Percentiles rank a stretch among this genome's conserved stretches.
These are phyloP conservation scores for Piprites chloris DNA, from an alignment of 2,113 vertebrate species.

Conservation along the genomic window DNA sequence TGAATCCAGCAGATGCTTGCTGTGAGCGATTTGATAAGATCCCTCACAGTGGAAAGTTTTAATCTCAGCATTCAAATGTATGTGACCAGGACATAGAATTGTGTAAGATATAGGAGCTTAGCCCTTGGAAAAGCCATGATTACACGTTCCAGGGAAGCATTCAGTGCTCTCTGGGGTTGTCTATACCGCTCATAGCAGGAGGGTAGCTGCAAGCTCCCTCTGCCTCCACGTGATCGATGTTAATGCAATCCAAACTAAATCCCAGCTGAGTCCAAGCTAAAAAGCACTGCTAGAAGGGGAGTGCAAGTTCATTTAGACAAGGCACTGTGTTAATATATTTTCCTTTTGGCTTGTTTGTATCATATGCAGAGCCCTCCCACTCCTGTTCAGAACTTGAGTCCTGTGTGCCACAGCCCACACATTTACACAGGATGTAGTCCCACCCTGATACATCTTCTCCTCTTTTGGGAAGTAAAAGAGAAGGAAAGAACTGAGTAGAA, in stretches of 20 bases:
- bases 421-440: background rate
- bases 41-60: background rate
- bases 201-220: background rate
- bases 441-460: background rate
- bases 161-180: background rate
- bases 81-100: background rate
- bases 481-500: background rate
- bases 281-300: background rate
- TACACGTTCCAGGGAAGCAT: background rate
- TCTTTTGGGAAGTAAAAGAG: background rate
- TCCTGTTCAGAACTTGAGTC: background rate
- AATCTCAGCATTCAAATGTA: background rate
- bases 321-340: rapidly evolving
- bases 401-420: background rate
- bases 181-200: background rate
- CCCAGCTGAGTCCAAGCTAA: background rate
- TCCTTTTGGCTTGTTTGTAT: background rate
- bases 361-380: background rate
- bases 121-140: background rate
- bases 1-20: background rate
- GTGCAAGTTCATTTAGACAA: background rate
- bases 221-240: background rate
- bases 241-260: background rate
- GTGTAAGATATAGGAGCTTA: background rate
- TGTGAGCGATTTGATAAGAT: background rate